Percentiles rank a stretch among this genome's conserved stretches.
phyloP scores from a whole-genome alignment of 2,888 invertebrate species.

The Agrochola litura region DNA sequence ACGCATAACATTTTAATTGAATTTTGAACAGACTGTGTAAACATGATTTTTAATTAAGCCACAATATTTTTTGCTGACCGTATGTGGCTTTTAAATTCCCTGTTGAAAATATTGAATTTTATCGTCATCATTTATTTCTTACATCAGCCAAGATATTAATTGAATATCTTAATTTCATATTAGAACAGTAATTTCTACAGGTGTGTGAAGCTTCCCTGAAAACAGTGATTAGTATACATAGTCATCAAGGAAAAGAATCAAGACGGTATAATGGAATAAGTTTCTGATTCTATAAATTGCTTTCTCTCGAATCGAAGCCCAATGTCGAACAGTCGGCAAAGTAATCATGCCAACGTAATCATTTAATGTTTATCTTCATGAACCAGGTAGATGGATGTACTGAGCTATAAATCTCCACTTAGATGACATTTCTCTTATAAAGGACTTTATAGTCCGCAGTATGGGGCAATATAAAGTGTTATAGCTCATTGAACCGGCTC shows the following conservation, averaged over 20 bases:
- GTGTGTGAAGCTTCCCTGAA: constrained; percentile 19
- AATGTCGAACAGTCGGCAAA: constrained; percentile 50
- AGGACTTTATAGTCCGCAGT: constrained; percentile 47
- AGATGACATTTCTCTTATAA: constrained; percentile 45
- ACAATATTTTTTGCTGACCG: constrained; percentile 9
- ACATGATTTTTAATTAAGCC: constrained; percentile 38
- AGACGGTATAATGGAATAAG: constrained; percentile 65
- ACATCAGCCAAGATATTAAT: constrained; percentile 1
- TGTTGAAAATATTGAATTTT: not conserved
- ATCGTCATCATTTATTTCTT: too few relatives aligned
- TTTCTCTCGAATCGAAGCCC: constrained; percentile 49
- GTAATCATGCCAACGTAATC: constrained; percentile 52
- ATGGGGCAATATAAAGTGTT: constrained; percentile 54
- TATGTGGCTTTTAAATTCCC: not conserved
- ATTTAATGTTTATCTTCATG: constrained; percentile 41
- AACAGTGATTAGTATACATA: constrained; percentile 21
- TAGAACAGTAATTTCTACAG: constrained; percentile 34
- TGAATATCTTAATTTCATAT: constrained; percentile 9
- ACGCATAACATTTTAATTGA: constrained; percentile 51
- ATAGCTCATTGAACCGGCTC: constrained; percentile 54
- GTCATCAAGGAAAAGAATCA: constrained; percentile 58
- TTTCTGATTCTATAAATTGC: constrained; percentile 65
- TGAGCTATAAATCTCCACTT: constrained; percentile 33
- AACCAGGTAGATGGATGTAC: constrained; percentile 18
- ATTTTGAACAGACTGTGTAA: constrained; percentile 36